Evolutionary conservation across 2,113 vertebrate species (phyloP).

Genomic region (Todiramphus saurophagus): DNA sequence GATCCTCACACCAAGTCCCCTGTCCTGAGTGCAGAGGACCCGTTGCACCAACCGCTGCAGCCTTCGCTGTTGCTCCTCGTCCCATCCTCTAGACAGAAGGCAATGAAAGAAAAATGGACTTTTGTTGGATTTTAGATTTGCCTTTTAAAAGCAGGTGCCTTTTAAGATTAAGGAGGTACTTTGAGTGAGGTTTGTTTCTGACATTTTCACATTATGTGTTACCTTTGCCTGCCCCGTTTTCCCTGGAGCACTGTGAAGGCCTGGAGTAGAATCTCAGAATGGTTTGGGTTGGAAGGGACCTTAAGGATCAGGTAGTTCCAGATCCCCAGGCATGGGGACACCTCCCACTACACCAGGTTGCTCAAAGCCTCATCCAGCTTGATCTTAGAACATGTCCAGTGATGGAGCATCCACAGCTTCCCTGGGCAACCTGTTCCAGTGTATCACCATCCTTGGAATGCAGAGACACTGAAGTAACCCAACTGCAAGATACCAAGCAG

Average conservation of each 20-base stretch:
- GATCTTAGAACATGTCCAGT: too few species aligned
- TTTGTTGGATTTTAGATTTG: background rate
- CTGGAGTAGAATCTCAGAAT: background rate
- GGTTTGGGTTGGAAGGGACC: too few species aligned
- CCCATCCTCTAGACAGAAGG: background rate
- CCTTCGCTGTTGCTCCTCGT: fast-evolving
- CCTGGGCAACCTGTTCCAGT: too few species aligned
- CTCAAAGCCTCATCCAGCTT: too few species aligned
- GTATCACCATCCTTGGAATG: too few species aligned
- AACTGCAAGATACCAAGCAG: background rate
- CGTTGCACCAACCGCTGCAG: background rate
- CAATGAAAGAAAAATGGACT: background rate
- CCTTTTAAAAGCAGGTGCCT: background rate
- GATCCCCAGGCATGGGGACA: too few species aligned
- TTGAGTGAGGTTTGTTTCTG: background rate
- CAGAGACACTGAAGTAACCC: background rate
- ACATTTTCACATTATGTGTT: background rate
- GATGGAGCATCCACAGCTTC: too few species aligned
- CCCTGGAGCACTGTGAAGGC: background rate
- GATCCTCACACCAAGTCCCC: background rate
- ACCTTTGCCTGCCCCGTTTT: background rate
- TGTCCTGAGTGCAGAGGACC: background rate
- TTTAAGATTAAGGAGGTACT: background rate
- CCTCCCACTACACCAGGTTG: too few species aligned
- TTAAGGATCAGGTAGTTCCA: too few species aligned